Percentiles rank a stretch among this genome's conserved stretches.
Conservation (phyloP, 1,140 invertebrate species). For the Xylocopa sonorina region DNA sequence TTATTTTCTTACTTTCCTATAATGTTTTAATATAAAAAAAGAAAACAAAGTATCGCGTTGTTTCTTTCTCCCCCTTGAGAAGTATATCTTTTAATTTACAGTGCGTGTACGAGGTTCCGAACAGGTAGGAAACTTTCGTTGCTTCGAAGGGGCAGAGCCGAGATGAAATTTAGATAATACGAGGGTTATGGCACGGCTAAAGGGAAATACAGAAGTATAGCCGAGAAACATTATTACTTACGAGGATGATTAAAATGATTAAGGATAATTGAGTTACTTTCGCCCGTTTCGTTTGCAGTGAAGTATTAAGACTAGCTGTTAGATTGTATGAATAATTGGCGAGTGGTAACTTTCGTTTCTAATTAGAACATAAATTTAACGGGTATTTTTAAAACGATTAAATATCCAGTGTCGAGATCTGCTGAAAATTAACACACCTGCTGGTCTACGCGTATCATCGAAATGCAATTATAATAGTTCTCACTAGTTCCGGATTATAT, state of each 20-base stretch:
- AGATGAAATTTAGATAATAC: conserved; percentile 32
- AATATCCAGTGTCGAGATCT: too few relatives aligned
- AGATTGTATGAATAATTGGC: neutral
- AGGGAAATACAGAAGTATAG: conserved; percentile 7
- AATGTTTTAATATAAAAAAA: neutral
- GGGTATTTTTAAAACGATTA: too few relatives aligned
- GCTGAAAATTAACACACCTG: too few relatives aligned
- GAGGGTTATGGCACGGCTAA: neutral
- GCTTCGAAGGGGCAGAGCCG: conserved; percentile 2
- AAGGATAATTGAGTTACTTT: conserved; percentile 9
- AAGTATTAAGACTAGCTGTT: too few relatives aligned
- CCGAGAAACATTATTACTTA: conserved; percentile 19
- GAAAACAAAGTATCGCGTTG: neutral
- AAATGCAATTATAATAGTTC: too few relatives aligned
- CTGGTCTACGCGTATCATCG: too few relatives aligned
- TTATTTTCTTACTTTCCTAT: too few relatives aligned
- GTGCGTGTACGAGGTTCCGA: conserved; percentile 5
- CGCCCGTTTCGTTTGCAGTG: too few relatives aligned
- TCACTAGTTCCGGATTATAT: neutral
- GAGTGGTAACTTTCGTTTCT: neutral
- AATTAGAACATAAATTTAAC: too few relatives aligned
- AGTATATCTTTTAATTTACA: neutral
- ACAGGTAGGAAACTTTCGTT: neutral
- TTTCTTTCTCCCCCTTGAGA: neutral
- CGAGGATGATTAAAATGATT: conserved; percentile 28